phyloP scores from a whole-genome alignment of 2,888 invertebrate genomes.

The Drosophila rubida region DNA sequence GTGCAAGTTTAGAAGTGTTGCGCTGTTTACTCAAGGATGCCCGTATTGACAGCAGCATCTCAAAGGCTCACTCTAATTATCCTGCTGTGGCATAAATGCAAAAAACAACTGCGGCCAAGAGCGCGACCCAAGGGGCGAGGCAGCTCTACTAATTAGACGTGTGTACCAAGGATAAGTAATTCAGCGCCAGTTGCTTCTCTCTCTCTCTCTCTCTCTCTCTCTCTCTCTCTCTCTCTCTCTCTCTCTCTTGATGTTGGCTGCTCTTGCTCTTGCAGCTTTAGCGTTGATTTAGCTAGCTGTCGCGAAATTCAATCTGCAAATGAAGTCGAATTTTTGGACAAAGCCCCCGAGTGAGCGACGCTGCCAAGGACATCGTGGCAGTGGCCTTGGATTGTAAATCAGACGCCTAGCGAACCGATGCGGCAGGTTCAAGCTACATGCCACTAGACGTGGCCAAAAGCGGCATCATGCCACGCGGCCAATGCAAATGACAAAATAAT shows the following conservation, averaged over 20 bases:
- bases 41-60: conserved; percentile 39
- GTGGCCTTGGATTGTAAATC: conserved; percentile 50
- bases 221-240: no score
- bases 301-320: conserved; percentile 39
- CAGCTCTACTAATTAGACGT: conserved; percentile 51
- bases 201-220: no score
- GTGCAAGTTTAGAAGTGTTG: no score
- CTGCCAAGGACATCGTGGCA: conserved; percentile 34
- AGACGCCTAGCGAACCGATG: conserved; percentile 27
- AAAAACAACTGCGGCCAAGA: conserved; percentile 17
- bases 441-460: conserved; percentile 33
- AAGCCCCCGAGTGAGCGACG: background rate
- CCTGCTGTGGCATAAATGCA: conserved; percentile 17
- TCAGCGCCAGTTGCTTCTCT: background rate
- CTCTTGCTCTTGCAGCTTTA: conserved; percentile 29
- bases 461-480: conserved; percentile 21
- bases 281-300: conserved; percentile 41
- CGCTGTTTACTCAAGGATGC: conserved; percentile 3
- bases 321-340: conserved; percentile 32
- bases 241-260: background rate
- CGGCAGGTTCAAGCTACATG: background rate
- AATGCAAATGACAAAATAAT: conserved; percentile 65
- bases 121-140: conserved; percentile 9
- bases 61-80: conserved; percentile 49
- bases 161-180: conserved; percentile 34